Evolutionary conservation across 2,113 vertebrate species (phyloP).

Genomic region (Protobothrops mucrosquamatus): DNA sequence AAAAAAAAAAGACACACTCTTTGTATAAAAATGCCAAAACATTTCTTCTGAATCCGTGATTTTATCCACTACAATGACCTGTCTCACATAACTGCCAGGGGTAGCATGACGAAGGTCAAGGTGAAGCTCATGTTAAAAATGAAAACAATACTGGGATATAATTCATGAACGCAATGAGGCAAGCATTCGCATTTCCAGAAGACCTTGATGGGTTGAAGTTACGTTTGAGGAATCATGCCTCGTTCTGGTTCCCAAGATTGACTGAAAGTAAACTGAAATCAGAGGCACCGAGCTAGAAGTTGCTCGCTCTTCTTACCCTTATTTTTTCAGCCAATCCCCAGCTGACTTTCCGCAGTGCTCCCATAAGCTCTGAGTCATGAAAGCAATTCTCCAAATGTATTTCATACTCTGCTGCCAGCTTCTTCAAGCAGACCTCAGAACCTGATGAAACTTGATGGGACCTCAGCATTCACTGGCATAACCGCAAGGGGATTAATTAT

Average conservation of each 20-base stretch:
- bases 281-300: not conserved
- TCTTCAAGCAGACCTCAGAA: slow-evolving; percentile 32
- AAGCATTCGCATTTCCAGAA: not conserved
- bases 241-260: not conserved
- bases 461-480: slow-evolving; percentile 20
- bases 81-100: not conserved
- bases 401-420: slow-evolving; percentile 10
- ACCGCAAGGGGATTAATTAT: slow-evolving; percentile 43
- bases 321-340: slow-evolving; percentile 20
- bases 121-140: not conserved
- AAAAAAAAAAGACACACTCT: not conserved
- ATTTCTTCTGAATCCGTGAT: not conserved
- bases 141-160: not conserved
- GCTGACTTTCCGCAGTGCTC: not conserved
- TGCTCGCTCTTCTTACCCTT: not conserved
- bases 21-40: not conserved
- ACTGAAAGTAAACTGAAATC: slow-evolving; percentile 1
- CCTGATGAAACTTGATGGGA: slow-evolving; percentile 13
- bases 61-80: not conserved
- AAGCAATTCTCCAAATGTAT: slow-evolving; percentile 32
- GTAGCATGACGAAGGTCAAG: not conserved
- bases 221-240: not conserved
- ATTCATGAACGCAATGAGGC: not conserved
- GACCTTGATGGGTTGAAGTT: not conserved
- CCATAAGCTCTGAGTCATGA: not conserved